phyloP scores from a whole-genome alignment of 2,797 vertebrate species.

The Enteromius treurensis region DNA sequence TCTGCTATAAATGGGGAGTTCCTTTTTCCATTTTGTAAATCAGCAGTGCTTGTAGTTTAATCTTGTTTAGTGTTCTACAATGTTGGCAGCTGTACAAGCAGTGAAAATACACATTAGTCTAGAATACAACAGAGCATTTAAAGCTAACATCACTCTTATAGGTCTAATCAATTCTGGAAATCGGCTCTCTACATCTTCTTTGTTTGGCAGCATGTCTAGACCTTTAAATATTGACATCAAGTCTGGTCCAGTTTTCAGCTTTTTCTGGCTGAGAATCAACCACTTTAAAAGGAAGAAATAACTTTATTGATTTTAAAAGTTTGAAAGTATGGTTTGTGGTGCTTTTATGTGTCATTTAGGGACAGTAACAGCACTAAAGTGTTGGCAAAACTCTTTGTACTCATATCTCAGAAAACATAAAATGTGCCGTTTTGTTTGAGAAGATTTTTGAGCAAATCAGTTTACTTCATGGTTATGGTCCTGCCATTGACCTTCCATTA shows the following conservation, averaged over 20 bases:
- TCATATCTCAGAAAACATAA: neutral
- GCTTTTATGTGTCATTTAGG: neutral
- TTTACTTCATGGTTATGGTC: neutral
- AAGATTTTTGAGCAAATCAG: neutral
- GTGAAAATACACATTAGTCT: constrained; percentile 58
- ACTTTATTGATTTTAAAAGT: neutral
- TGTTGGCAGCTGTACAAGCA: constrained; percentile 68
- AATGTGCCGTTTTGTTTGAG: neutral
- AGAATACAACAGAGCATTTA: constrained; percentile 59
- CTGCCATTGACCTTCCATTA: neutral
- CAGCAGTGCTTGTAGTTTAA: constrained; percentile 61
- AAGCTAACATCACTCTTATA: constrained; percentile 58
- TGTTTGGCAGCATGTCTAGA: constrained; percentile 37
- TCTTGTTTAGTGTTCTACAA: constrained; percentile 68
- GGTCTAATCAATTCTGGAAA: constrained; percentile 51
- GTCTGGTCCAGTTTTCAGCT: neutral
- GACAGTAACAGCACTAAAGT: neutral
- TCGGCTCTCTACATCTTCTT: constrained; percentile 55
- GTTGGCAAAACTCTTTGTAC: neutral
- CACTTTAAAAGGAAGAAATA: neutral
- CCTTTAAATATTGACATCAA: neutral
- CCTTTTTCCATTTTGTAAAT: constrained; percentile 58
- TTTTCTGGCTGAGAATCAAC: neutral
- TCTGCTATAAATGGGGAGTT: constrained; percentile 61
- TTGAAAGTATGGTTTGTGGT: neutral